Evolutionary conservation across 2,113 vertebrate genomes (phyloP).

Genomic region (Tapirus terrestris): DNA sequence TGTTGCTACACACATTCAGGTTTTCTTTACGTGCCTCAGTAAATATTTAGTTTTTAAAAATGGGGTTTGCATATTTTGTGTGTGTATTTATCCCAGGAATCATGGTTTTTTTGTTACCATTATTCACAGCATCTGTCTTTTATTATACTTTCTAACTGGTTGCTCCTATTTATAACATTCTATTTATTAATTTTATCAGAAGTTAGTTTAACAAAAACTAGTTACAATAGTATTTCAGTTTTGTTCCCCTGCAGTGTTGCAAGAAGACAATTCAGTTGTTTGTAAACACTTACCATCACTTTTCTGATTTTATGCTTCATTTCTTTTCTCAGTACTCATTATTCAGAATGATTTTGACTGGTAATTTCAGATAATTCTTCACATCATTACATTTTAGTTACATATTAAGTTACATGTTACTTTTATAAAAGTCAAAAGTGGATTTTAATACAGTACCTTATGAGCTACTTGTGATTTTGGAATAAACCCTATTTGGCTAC

Average conservation of each 20-base stretch:
- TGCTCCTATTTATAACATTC: background rate
- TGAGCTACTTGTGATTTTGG: background rate
- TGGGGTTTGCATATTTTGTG: background rate
- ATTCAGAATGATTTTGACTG: conserved; percentile 13
- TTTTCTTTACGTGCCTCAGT: background rate
- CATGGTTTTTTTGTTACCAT: background rate
- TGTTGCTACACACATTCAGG: background rate
- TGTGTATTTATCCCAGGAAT: background rate
- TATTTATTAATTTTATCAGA: background rate
- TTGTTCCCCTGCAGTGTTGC: background rate
- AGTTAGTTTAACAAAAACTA: background rate
- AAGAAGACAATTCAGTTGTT: background rate
- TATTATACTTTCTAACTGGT: background rate
- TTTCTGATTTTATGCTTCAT: conserved; percentile 10
- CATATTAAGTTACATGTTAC: background rate
- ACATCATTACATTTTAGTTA: conserved; percentile 1
- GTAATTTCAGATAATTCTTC: background rate
- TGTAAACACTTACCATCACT: conserved; percentile 23
- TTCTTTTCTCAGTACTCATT: conserved; percentile 12
- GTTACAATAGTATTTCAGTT: background rate
- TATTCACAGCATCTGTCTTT: background rate
- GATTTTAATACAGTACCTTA: background rate
- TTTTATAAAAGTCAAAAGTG: conserved; percentile 45
- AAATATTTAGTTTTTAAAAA: background rate
- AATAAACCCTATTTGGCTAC: background rate